phyloP scores from a whole-genome alignment of 2,888 invertebrate genomes.

The Tubiluchus corallicola region DNA sequence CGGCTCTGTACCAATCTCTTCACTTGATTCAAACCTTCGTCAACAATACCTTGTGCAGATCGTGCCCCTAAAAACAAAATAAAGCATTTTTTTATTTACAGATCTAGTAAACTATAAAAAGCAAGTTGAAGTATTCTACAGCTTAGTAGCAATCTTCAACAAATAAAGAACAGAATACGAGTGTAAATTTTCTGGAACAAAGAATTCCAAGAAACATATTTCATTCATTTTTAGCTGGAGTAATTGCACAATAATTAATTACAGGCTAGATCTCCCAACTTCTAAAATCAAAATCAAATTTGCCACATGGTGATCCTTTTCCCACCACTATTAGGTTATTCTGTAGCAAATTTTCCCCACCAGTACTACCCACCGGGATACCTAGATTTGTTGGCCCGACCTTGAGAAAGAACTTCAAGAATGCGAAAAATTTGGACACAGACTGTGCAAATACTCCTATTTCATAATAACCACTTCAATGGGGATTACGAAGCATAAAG shows the following conservation, averaged over 20 bases:
- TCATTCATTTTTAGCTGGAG: neutral
- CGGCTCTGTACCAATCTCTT: constrained; percentile 50
- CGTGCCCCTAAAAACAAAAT: constrained; percentile 38
- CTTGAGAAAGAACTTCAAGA: too few species aligned
- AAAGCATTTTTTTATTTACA: too few species aligned
- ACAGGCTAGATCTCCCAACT: too few species aligned
- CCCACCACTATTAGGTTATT: too few species aligned
- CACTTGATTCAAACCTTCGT: constrained; percentile 58
- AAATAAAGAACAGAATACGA: constrained; percentile 5
- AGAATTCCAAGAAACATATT: neutral
- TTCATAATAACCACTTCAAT: constrained; percentile 10
- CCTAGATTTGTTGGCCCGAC: too few species aligned
- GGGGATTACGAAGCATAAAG: constrained; percentile 5
- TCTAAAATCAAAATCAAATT: too few species aligned
- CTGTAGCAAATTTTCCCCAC: too few species aligned
- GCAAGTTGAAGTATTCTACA: too few species aligned
- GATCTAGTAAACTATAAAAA: too few species aligned
- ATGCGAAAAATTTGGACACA: too few species aligned
- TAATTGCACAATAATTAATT: constrained; percentile 6
- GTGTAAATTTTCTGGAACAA: neutral
- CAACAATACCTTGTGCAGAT: constrained; percentile 65
- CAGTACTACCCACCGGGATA: too few species aligned
- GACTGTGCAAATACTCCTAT: neutral
- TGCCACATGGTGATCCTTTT: too few species aligned
- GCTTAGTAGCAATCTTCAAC: neutral